phyloP scores from a whole-genome alignment of 1,140 invertebrate species.

The Stenopsyche tienmushanensis region DNA sequence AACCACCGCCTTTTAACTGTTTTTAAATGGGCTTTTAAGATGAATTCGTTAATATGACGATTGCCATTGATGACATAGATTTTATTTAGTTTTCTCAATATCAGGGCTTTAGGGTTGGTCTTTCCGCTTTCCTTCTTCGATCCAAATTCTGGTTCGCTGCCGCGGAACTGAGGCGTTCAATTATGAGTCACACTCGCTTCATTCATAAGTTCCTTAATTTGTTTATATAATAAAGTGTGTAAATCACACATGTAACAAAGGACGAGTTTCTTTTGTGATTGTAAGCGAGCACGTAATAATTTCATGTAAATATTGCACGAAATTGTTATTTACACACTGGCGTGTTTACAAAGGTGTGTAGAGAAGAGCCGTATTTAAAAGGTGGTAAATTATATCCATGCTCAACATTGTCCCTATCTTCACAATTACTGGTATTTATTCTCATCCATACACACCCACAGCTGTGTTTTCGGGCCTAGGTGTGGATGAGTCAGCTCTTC shows the following conservation, averaged over 20 bases:
- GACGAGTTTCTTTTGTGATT: constrained; percentile 12
- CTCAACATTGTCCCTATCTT: background rate
- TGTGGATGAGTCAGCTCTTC: too few relatives aligned
- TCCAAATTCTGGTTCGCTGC: too few relatives aligned
- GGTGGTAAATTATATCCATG: constrained; percentile 4
- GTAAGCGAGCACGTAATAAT: constrained; percentile 2
- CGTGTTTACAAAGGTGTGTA: constrained; percentile 19
- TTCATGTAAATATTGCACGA: constrained; percentile 27
- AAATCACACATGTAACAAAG: background rate
- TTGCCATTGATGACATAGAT: too few relatives aligned
- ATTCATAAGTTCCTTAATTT: constrained; percentile 15
- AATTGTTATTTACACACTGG: constrained; percentile 15
- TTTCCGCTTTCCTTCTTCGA: too few relatives aligned
- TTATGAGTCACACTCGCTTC: constrained; percentile 6
- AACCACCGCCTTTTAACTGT: too few relatives aligned
- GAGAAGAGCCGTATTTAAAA: background rate
- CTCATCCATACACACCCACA: background rate
- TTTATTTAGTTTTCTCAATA: too few relatives aligned
- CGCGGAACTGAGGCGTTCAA: background rate
- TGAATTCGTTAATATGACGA: too few relatives aligned
- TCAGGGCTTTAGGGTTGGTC: too few relatives aligned
- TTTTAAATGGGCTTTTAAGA: too few relatives aligned
- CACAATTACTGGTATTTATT: background rate
- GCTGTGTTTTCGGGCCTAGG: background rate
- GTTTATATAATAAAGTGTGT: constrained; percentile 13